Base-by-base conservation (phyloP, 2,797 vertebrate genomes). In the Sparus aurata region DNA sequence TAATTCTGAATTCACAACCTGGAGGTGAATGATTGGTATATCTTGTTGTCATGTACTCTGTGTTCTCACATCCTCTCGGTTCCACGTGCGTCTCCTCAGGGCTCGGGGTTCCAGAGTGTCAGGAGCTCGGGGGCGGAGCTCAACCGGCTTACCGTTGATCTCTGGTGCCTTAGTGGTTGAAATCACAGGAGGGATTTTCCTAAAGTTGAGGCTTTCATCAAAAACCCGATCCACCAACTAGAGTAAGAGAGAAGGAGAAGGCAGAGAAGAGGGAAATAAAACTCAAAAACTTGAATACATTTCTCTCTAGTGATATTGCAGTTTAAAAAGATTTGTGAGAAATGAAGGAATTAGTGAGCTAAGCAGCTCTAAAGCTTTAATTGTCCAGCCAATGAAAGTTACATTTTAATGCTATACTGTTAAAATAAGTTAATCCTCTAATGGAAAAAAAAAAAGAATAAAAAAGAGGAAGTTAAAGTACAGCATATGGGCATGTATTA, bases 121-220 rank as follows among this genome's bases (percentile, higher is more conserved):
- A 22, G 97, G 88, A 53, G 96, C 92, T 1, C 95, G 97, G 77
- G 97, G 95, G 71, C 96, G 95, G 73, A 95, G 91, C 85, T 98
- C 97, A 84, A 92, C 94, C 7, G 96, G 92, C 62, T 96, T 96
- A 67, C 95, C 96, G 53, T 97, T 98, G 76, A 97, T 96, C 91
- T 99, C 97, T 25, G 97, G 94, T 17, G 95, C 92, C 94, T 97
- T 97, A 83, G 87, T 94, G 91, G 96, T 94, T 30, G 93, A 88
- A 87, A 98, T 96, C 81, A 98, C 88, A 53, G 97, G 98, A 61
- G 98, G 98, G 84, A 98, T 98, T 94, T 99, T 99, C 87, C 97
- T 94, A 93, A 99, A 99, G 96, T 99, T 99, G 79, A 99, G 96
- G 90, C 98, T 99, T 94, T 99, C 98, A 84, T 99, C 98, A 93